A percentile compares a stretch with the other conserved stretches of the same genome.
These are phyloP conservation scores for Laupala kohalensis DNA, from an alignment of 1,140 invertebrate species.

Conservation along the genomic window DNA sequence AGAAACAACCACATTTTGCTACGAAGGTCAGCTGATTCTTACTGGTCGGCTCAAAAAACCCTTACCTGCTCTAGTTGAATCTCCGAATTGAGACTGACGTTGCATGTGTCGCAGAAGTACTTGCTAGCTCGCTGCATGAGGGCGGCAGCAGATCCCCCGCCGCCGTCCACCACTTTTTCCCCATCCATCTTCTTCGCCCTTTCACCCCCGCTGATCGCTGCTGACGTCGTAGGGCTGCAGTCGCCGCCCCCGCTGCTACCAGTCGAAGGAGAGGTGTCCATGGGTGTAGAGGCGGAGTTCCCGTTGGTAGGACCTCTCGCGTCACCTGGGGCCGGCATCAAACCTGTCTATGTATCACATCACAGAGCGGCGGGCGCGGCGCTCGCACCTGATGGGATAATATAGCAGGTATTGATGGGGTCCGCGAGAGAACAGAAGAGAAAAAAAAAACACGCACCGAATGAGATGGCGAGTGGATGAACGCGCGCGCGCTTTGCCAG, in stretches of 20 bases:
- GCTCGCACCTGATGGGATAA: constrained; percentile 14
- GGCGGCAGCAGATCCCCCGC: neutral
- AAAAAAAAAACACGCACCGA: neutral
- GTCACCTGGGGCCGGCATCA: constrained; percentile 6
- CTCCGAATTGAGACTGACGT: constrained; percentile 18
- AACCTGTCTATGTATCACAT: constrained; percentile 16
- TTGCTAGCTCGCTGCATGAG: constrained; percentile 6
- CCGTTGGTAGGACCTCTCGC: neutral
- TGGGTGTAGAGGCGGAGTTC: too few relatives aligned
- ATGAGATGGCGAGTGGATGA: neutral
- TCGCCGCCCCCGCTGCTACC: too few relatives aligned
- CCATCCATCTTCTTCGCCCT: constrained; percentile 3
- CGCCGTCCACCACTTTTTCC: neutral
- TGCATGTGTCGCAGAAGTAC: constrained; percentile 17
- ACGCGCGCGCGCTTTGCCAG: neutral
- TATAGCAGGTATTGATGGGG: constrained; percentile 13
- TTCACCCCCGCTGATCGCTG: too few relatives aligned
- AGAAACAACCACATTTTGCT: too few relatives aligned
- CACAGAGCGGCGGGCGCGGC: neutral
- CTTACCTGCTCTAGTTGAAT: constrained; percentile 20
- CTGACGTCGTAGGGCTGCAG: too few relatives aligned
- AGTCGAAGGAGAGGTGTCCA: too few relatives aligned
- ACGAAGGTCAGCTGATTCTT: too few relatives aligned
- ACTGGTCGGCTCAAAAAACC: neutral
- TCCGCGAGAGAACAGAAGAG: neutral